Base-by-base conservation (phyloP, 2,113 vertebrate species). In the Todiramphus chloris region DNA sequence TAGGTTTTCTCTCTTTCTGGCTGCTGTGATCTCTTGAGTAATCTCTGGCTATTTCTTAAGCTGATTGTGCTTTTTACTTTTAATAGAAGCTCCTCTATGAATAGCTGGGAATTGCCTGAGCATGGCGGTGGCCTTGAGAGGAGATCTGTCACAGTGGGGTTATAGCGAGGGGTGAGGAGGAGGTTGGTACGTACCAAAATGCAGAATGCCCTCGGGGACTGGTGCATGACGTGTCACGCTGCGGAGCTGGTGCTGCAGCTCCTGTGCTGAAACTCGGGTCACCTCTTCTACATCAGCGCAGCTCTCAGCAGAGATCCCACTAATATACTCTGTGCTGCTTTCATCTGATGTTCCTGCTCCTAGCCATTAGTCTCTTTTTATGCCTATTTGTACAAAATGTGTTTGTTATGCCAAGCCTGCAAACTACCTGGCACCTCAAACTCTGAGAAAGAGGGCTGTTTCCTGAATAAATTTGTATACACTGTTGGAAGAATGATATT, bases 11-110 rank as follows among this genome's bases (percentile, higher is more conserved):
- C 20, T 92, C 58, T 88, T 82, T 90, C 50, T 69, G 77, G 25
- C 66, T 94, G 77, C 87, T 96, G 89, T 80, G 96, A 96, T 96
- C 96, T 94, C 92, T 94, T 73, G 91, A 75, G 89, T 96, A 97
- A 97, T 96, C 96, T 94, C 96, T 94, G 87, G 70, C 78, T 92
- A 62, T 95, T 97, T 96, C 94, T 96, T 97, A 97, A 97, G 95
- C 96, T 95, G 96, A 95, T 97, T 97, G 95, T 94, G 93, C 94
- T 97, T 96, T 96, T 96, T 97, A 87, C 96, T 96, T 95, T 96
- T 96, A 97, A 96, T 97, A 97, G 96, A 94, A 96, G 63, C 87
- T 94, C 27, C 59, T 91, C 96, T 95, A 94, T 97, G 96, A 94
- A 96, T 96, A 97, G 96, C 93, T 96, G 87, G 46, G 91, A 96